Evolutionary conservation across 1,140 invertebrate species (phyloP), one percentile per base, ranked within the genome.

Genomic region (Drosophila neocordata): DNA sequence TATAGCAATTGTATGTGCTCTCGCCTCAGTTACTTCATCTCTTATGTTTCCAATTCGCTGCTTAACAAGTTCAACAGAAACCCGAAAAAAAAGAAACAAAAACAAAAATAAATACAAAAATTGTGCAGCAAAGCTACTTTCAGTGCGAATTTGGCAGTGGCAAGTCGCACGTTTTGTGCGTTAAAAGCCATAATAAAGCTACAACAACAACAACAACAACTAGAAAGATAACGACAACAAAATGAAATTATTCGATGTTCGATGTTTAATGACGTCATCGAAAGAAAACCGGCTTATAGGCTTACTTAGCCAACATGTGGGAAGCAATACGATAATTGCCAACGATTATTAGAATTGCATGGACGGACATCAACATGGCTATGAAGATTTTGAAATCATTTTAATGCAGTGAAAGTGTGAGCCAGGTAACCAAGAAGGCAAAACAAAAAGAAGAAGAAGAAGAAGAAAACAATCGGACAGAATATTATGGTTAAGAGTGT

Each of bases 41-140:
- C 65, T 87, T 85, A 85, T 87, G 78, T 87, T 87, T 87, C 82
- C 82, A 87, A 87, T 87, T 87, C 82, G 82, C 83, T 87, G 82
- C 88, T 87, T 87, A 87, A 87, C 82, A 87, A 87, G 82, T 87
- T 87, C 82, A 87, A 73, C 78, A 79, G n/a, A 76, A 82, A 78
- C 74, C 24, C 61, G 69, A 70, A 73, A 27, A 56, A 35, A 67
- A 48, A 61, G 57, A 55, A 31, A 31, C 34, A 38, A 75, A 63
- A 75, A 31, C 3, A 31, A 31, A 31, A 59, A 41, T 4, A 5
- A 59, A 60, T 7, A 31, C 4, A 24, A 37, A 24, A 73, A 69
- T 65, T 74, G 61, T 73, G 70, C 73, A 74, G 62, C 62, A 41
- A 68, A 55, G 60, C 48, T 69, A 87, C 71, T 87, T 87, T 82